Base-by-base conservation (phyloP, 2,797 vertebrate species). In the Myioborus melanocephalus region DNA sequence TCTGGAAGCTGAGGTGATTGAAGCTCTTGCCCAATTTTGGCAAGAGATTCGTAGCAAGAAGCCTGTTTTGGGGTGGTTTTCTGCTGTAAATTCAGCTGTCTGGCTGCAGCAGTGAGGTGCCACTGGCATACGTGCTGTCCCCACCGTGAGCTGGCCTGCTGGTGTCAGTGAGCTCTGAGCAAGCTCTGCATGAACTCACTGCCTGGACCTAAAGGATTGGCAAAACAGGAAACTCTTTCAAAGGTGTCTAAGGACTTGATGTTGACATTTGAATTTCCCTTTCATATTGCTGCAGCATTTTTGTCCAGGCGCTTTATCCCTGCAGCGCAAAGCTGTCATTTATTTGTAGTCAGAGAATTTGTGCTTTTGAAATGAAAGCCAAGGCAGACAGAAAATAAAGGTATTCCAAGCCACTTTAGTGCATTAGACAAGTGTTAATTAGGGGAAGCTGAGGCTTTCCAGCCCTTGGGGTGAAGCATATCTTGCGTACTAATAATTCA, bases 191-290 rank as follows among this genome's bases (percentile, higher is more conserved):
- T 73, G 86, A 91, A 75, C 73, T 89, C 89, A 56, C 55, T 0
- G 2, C 87, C 87, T 83, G 73, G 72, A 61, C 61, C 55, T 86
- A 69, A 92, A 83, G 65, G 53, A 75, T 8, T 63, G 76, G 79
- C 79, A 94, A 95, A 93, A 49, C 82, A 95, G 95, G 92, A 96
- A 96, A 83, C 84, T 55, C 84, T 91, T 96, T 93, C 91, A 94
- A 93, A 94, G 66, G 72, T 96, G 87, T 90, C 89, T 94, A 72
- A 96, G 91, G 89, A 90, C 80, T 95, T 90, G 69, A 81, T 94
- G 92, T 78, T 94, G 94, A 86, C 1, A 0, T 91, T 78, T 92
- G 84, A 94, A 87, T 93, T 96, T 95, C 93, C 93, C 75, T 95
- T 92, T 95, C 78, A 71, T 91, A 92, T 86, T 8, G 37, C 82